Evolutionary conservation across 2,113 vertebrate genomes (phyloP), one percentile per base, ranked within the genome.

Genomic region (Oenanthe melanoleuca): DNA sequence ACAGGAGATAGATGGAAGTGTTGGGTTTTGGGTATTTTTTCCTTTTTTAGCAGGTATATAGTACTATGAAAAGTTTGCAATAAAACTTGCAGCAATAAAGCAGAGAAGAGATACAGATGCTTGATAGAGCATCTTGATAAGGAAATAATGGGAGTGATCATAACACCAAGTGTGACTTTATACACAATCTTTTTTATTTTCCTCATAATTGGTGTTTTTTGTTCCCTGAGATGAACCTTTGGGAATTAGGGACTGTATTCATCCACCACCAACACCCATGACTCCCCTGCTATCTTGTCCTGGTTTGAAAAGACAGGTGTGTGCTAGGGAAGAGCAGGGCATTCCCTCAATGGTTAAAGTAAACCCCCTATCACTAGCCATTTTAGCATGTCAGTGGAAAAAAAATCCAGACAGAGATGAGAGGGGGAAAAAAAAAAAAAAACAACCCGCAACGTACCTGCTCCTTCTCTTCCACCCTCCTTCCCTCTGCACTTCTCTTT

Each of bases 81-180:
- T 59, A 77, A 31, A 70, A 65, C 44, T 60, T 67, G 44, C 8
- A 57, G 50, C 45, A 55, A 7, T 79, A 89, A 79, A 94, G 45
- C 22, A 79, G 50, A 83, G 37, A 15, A 71, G 52, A 88, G 18
- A 31, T 47, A 21, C 11, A 86, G 44, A 4, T 8, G 2, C 9
- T 66, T 0, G 2, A 20, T 6, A 13, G n/a, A 88, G 38, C 1
- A 0, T 24, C 16, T 84, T 0, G 0, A 19, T 33, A 29, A 74
- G 34, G 33, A 94, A 33, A 22, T n/a, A 47, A 50, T 13, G 12
- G 65, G 21, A 64, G 26, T 49, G 44, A 52, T 87, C 15, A 15
- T 23, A 31, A 3, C 42, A 59, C 13, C 38, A 17, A 44, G 17
- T 10, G 28, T 24, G 18, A 33, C 73, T 86, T 88, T 80, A 49